phyloP scores from a whole-genome alignment of 1,140 invertebrate genomes.

The Eurosta solidaginis region DNA sequence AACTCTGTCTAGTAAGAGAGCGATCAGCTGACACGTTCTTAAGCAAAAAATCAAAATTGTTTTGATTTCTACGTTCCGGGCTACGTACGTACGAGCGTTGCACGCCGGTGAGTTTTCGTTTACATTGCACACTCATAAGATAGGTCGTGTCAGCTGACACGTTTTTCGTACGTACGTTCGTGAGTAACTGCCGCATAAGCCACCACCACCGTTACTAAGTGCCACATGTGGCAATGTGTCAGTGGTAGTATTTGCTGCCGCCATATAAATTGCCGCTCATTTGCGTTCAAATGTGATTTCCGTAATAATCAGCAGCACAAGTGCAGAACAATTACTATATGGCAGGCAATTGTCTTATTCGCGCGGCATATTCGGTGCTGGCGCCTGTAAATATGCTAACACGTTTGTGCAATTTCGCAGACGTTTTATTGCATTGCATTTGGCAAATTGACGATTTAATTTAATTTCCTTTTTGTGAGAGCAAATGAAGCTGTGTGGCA shows the following conservation, averaged over 20 bases:
- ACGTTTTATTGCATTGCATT: conserved; percentile 3
- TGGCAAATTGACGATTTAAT: conserved; percentile 4
- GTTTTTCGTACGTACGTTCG: no score
- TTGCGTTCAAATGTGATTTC: conserved; percentile 22
- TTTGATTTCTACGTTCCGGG: no score
- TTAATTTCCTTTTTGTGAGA: neutral
- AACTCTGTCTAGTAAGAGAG: no score
- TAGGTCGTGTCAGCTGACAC: neutral
- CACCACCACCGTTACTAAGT: neutral
- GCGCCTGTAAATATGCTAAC: conserved; percentile 6
- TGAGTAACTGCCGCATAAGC: no score
- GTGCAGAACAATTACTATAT: neutral
- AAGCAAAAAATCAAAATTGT: no score
- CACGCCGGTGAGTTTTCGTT: no score
- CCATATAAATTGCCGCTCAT: conserved; percentile 20
- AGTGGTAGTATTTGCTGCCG: neutral
- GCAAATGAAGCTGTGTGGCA: neutral
- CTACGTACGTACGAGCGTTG: no score
- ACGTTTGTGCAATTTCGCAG: neutral
- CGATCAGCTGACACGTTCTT: no score
- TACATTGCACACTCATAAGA: no score
- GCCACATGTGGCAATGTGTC: conserved; percentile 5
- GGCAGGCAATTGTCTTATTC: neutral
- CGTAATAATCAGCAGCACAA: neutral
- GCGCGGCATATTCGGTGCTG: neutral